Base-by-base conservation (phyloP, 2,888 invertebrate species). In the Tinea trinotella region DNA sequence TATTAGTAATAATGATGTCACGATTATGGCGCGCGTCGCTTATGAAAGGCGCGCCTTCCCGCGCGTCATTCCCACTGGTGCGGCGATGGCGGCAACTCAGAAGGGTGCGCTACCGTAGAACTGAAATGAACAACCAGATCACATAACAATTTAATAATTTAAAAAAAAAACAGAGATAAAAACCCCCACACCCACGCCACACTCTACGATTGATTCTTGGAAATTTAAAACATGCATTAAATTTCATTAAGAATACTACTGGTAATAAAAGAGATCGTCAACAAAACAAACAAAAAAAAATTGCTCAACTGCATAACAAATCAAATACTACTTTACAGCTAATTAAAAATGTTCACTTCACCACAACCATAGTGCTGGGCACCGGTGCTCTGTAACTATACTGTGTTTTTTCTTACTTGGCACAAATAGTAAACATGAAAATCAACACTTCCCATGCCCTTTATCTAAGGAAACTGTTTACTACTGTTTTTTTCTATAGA, bases 51-150 rank as follows among this genome's bases (percentile, higher is more conserved):
- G 68, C 72, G 75, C 68, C 62, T 63, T 59, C 76, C 58, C 80
- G 85, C 19, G 76, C 89, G 91, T 94, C 92, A 96, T 90, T 97
- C 95, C 99, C 98, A 99, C 76, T 97, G 95, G 85, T 98, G 97
- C 64, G 98, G 98, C 70, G 98, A 98, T 40, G 98, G 98, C 71
- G 98, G 98, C 85, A 99, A 89, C 89, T 99, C 98, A 61, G 97
- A 97, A 58, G 97, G 96, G 84, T 98, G 98, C 66, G 99, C 99
- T 77, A 99, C 95, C 68, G 96, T 93, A 70, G 98, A 96, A 90
- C 98, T 98, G 92, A 63, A 92, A 91, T 44, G 13, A 7, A 13
- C 22, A 12, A 12, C 5, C 34, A 12, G 10, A 15, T 30, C 34
- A 52, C 12, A 24, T 18, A 10, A 12, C 19, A 48, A n/a, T 48